Base-by-base conservation (phyloP, 2,888 invertebrate genomes). In the Megamerina dolium region DNA sequence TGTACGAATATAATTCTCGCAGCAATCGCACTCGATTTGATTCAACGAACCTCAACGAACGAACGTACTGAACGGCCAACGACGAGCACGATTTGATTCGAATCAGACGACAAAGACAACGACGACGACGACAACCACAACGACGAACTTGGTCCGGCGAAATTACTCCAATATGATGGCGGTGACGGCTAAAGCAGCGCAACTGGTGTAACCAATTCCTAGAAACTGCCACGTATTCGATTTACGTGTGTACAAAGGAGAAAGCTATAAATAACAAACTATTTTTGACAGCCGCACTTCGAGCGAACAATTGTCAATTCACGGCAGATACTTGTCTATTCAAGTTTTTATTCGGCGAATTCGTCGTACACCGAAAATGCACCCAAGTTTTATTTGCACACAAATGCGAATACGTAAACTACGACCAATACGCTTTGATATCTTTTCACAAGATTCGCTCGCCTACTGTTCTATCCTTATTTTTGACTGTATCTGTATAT, bases 1-100 rank as follows among this genome's bases (percentile, higher is more conserved):
- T 49, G 52, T 49, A 55, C 52, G 53, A 54, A 52, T 54, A 52
- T 49, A 53, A 54, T 52, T 53, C 54, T 51, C 49, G 52, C 51
- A 51, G 49, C 51, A 56, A 56, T 56, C 53, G 52, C 48, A 54
- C 54, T 52, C 51, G 51, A 54, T 52, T 49, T 49, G 47, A 46
- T 44, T 44, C 27, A 37, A 36, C 51, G 51, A 51, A 46, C 41
- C 41, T 49, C 41, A 33, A 45, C 49, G 26, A 46, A 49, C 48
- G 51, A 51, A 49, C 32, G 33, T 45, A 45, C 36, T 45, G 45
- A 45, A 51, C 51, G 48, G 51, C 45, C 48, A 41, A 51, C 52
- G 43, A 55, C 46, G 50, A 46, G 44, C 40, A 48, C 35, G 30
- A 26, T 32, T 31, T 23, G 35, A 35, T 40, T 32, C 36, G 31